Base-by-base conservation (phyloP, 2,888 invertebrate genomes). In the Callosobruchus maculatus region DNA sequence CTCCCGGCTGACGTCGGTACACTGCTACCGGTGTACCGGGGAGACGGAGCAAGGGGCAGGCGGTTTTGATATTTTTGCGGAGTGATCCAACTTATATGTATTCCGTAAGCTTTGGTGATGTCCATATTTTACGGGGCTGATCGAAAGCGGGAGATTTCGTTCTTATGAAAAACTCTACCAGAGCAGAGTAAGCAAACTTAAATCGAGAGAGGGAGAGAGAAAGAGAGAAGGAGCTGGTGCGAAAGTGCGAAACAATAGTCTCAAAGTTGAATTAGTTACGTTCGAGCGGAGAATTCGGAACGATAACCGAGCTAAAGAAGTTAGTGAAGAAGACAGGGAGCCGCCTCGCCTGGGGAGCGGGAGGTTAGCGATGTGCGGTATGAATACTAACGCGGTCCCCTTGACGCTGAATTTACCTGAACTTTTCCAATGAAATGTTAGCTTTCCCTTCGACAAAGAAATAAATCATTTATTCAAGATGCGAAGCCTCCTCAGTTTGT, bases 231-330 rank as follows among this genome's bases (percentile, higher is more conserved):
- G n/a, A 7, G 49, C 5, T 18, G 13, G 49, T 13, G 49, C 49
- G 13, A 49, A 49, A 49, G 49, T 49, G 49, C 49, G 49, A 77
- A 86, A 86, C 86, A 87, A 86, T 85, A 84, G 86, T 86, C 85
- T 86, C 84, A 84, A 86, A 87, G 84, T 87, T 87, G 87, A 87
- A 87, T 87, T 87, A 87, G 87, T 85, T 86, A 84, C 86, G 86
- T 86, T 86, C 87, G 87, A 86, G 85, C 82, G 81, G 83, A 85
- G 87, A 87, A 87, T 87, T 86, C 85, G 85, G 86, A 87, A 85
- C 86, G 86, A 87, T 86, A 86, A 85, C 85, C 86, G 81, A 80
- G 83, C 83, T 83, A 82, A 86, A 86, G 86, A 86, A 86, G 84
- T 86, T 85, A 81, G 77, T 9, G 30, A 3, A 82, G 83, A 80